A percentile compares a stretch with the other conserved stretches of the same genome.
Conservation (phyloP, 2,888 invertebrate species). For the Drosophila anomelani region DNA sequence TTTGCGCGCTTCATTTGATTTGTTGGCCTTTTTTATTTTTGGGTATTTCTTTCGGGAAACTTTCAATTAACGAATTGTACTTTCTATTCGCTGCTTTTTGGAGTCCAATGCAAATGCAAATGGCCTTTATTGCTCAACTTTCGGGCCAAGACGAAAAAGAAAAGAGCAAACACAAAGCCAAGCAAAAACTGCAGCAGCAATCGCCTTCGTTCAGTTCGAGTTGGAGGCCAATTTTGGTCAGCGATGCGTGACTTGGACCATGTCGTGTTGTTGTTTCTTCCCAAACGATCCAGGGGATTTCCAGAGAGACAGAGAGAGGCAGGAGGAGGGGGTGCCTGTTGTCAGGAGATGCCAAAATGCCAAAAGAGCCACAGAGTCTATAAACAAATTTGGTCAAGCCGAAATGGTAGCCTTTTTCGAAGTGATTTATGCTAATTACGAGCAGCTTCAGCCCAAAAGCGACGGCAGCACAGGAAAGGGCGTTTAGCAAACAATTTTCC, state of each 20-base stretch:
- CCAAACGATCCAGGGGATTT: not conserved
- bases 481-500: conserved; percentile 77
- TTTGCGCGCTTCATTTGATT: conserved; percentile 34
- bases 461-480: conserved; percentile 67
- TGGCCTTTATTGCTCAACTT: conserved; percentile 75
- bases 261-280: conserved; percentile 64
- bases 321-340: conserved; percentile 19
- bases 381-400: conserved; percentile 79
- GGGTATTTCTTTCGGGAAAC: conserved; percentile 31
- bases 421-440: conserved; percentile 80
- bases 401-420: conserved; percentile 78
- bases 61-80: conserved; percentile 54
- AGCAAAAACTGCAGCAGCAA: conserved; percentile 52
- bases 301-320: not conserved
- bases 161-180: conserved; percentile 38
- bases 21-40: conserved; percentile 18
- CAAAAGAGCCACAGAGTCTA: conserved; percentile 74
- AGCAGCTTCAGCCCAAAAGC: conserved; percentile 63
- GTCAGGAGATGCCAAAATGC: conserved; percentile 78
- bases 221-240: conserved; percentile 75
- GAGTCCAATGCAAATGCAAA: conserved; percentile 72
- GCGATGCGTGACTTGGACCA: conserved; percentile 78
- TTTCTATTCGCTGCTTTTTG: conserved; percentile 46
- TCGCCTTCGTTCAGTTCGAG: conserved; percentile 41
- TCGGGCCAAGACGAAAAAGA: conserved; percentile 40